phyloP scores from a whole-genome alignment of 1,140 invertebrate genomes.

The Mycetomoellerius zeteki region DNA sequence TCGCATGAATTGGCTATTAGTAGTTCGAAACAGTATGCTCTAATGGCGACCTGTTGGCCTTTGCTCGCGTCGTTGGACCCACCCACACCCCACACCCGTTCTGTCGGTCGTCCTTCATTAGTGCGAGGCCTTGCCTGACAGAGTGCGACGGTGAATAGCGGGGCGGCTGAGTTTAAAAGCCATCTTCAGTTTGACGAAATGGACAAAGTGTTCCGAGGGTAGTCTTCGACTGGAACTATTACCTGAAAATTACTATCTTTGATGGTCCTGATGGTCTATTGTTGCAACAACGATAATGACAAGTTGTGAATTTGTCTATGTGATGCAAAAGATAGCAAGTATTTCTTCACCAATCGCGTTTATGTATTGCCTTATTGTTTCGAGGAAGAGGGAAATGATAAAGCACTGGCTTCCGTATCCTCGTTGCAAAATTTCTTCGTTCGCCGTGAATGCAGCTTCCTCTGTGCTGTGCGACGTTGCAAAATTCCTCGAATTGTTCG shows the following conservation, averaged over 20 bases:
- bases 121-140: constrained; percentile 73
- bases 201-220: constrained; percentile 56
- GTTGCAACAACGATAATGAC: constrained; percentile 42
- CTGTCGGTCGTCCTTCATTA: constrained; percentile 80
- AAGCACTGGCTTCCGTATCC: not conserved
- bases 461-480: constrained; percentile 42
- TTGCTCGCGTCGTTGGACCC: constrained; percentile 76
- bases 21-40: constrained; percentile 82
- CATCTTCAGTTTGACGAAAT: constrained; percentile 75
- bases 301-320: constrained; percentile 28
- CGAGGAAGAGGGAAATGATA: not conserved
- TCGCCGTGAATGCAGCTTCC: constrained; percentile 30
- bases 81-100: constrained; percentile 54
- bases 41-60: constrained; percentile 83
- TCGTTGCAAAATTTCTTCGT: constrained; percentile 44
- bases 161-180: constrained; percentile 70
- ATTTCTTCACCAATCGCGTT: constrained; percentile 11
- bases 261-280: constrained; percentile 67
- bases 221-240: constrained; percentile 31
- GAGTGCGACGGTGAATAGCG: constrained; percentile 47
- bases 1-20: constrained; percentile 83
- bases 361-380: constrained; percentile 20
- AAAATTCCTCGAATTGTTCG: constrained; percentile 49
- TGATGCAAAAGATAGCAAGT: not conserved
- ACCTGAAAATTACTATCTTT: constrained; percentile 69